Evolutionary conservation across 2,113 vertebrate genomes (phyloP).

Genomic region (Labrus mixtus): DNA sequence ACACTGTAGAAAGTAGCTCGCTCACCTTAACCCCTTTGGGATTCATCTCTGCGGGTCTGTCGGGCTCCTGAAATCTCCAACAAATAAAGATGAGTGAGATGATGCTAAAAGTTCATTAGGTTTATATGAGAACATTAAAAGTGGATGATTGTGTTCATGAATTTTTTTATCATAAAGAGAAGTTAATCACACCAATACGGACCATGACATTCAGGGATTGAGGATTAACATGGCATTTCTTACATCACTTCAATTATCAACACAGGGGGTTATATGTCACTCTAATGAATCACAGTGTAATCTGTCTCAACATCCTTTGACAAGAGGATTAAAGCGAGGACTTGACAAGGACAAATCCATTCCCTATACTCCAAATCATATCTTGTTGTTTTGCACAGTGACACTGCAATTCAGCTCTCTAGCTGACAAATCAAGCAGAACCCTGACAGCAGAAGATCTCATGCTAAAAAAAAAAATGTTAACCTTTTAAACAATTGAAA

Average conservation of each 20-base stretch:
- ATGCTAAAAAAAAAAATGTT: neutral
- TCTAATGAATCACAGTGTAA: slow-evolving; percentile 13
- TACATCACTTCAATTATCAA: slow-evolving; percentile 43
- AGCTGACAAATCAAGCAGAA: neutral
- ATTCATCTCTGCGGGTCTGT: slow-evolving; percentile 68
- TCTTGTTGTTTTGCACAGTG: neutral
- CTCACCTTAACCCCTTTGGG: slow-evolving; percentile 80
- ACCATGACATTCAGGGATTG: neutral
- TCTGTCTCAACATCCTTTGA: slow-evolving; percentile 21
- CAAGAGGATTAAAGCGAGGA: slow-evolving; percentile 36
- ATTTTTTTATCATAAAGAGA: neutral
- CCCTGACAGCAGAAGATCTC: neutral
- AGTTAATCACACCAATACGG: neutral
- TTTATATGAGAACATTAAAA: neutral
- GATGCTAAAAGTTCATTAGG: neutral
- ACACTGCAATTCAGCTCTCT: too few relatives aligned
- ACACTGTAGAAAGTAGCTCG: slow-evolving; percentile 42
- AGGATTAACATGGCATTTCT: slow-evolving; percentile 9
- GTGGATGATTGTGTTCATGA: too few relatives aligned
- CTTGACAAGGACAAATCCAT: neutral
- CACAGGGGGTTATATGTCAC: neutral
- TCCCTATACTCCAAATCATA: slow-evolving; percentile 23
- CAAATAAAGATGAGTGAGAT: slow-evolving; percentile 14
- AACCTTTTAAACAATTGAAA: neutral
- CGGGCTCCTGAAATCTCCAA: slow-evolving; percentile 57